phyloP scores from a whole-genome alignment of 1,140 invertebrate species.

The Apolygus lucorum region DNA sequence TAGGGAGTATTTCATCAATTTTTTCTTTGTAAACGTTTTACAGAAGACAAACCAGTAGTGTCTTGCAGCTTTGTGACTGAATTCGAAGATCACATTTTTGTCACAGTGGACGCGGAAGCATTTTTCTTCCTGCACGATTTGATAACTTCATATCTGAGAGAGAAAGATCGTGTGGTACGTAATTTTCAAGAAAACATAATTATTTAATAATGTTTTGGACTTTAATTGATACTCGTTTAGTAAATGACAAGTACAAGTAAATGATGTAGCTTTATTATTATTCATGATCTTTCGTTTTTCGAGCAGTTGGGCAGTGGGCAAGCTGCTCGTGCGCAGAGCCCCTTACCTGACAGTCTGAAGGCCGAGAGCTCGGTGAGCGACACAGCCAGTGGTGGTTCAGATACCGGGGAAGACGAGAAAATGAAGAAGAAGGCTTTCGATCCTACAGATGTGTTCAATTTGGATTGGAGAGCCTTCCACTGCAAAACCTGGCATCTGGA shows the following conservation, averaged over 20 bases:
- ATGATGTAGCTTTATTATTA: no score
- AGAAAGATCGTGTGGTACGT: slow-evolving; percentile 82
- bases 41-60: slow-evolving; percentile 78
- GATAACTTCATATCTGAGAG: slow-evolving; percentile 89
- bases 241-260: no score
- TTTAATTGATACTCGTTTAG: neutral
- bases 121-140: slow-evolving; percentile 97
- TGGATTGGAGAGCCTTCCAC: slow-evolving; percentile 85
- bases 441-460: slow-evolving; percentile 54
- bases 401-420: slow-evolving; percentile 40
- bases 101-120: slow-evolving; percentile 94
- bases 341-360: slow-evolving; percentile 39
- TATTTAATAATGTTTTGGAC: slow-evolving; percentile 54
- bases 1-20: slow-evolving; percentile 5
- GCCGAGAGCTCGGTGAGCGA: slow-evolving; percentile 29
- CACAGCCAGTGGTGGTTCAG: slow-evolving; percentile 25
- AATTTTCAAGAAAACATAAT: slow-evolving; percentile 88
- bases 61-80: slow-evolving; percentile 96
- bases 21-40: no score
- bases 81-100: slow-evolving; percentile 96
- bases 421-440: slow-evolving; percentile 44
- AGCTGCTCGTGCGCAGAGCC: slow-evolving; percentile 40
- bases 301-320: neutral
- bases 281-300: no score
- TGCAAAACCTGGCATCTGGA: slow-evolving; percentile 97